Percentiles rank a stretch among this genome's conserved stretches.
These are phyloP conservation scores for Aricia agestis DNA, from an alignment of 1,140 invertebrate species.

Conservation along the genomic window DNA sequence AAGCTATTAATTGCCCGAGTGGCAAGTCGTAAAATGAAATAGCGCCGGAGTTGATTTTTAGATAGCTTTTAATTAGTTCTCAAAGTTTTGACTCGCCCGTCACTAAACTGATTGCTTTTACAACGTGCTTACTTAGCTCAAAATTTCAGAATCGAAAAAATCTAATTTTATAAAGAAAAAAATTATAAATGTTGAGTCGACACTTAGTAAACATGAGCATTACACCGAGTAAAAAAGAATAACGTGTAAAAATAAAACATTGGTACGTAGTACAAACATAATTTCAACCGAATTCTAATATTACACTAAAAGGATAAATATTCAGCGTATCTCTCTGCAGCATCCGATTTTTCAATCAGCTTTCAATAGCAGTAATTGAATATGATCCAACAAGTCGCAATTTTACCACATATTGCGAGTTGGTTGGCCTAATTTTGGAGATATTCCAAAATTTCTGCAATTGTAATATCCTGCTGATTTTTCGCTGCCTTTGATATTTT, in stretches of 20 bases:
- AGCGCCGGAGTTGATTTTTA: neutral
- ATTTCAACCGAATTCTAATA: slow-evolving; percentile 24
- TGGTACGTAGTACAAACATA: too few relatives aligned
- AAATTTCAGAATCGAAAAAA: too few relatives aligned
- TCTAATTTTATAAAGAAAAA: too few relatives aligned
- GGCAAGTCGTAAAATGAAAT: neutral
- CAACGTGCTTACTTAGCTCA: neutral
- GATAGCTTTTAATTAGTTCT: neutral
- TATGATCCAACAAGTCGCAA: slow-evolving; percentile 10
- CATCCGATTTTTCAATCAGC: slow-evolving; percentile 13
- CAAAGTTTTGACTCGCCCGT: neutral
- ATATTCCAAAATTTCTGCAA: slow-evolving; percentile 13
- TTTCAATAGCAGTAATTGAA: slow-evolving; percentile 14
- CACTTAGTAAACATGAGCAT: too few relatives aligned
- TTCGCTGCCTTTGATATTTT: neutral
- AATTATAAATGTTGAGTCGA: too few relatives aligned
- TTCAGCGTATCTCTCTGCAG: slow-evolving; percentile 4
- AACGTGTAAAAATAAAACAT: too few relatives aligned
- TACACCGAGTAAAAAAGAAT: too few relatives aligned
- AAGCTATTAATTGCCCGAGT: neutral
- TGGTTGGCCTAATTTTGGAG: slow-evolving; percentile 11
- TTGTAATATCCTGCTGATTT: slow-evolving; percentile 9
- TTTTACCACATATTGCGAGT: slow-evolving; percentile 13
- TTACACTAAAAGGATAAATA: slow-evolving; percentile 14
- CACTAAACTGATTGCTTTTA: neutral